Evolutionary conservation across 2,113 vertebrate species (phyloP), one percentile per base, ranked within the genome.

Genomic region (Numenius arquata): DNA sequence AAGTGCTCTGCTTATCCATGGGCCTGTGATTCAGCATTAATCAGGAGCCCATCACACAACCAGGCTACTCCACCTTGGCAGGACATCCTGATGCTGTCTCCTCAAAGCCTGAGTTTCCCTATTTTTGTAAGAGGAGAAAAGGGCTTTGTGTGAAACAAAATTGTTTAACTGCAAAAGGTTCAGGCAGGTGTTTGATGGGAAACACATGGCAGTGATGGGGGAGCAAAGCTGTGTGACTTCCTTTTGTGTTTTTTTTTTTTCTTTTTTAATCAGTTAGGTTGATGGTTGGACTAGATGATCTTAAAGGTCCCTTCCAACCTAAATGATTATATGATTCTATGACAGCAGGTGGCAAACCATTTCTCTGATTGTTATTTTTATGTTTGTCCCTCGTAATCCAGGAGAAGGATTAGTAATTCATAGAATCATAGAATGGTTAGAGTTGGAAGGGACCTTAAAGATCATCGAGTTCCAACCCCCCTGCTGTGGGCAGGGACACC

Each of bases 161-260:
- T 65, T 61, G 70, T 65, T 78, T 19, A 83, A 68, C 34, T 2
- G 3, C 13, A 2, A 8, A 15, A 41, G 66, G 55, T 53, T 88
- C 36, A 22, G 0, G 11, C 55, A 36, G 45, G 47, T 45, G 62
- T 38, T 48, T 70, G 74, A 85, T 53, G 68, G 63, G 58, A 63
- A 30, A 3, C 65, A 6, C 6, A 1, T 1, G 15, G 72, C 48
- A 66, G 50, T 48, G 40, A 0, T 3, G 2, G 47, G 34, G 45
- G 29, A 71, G n/a, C 2, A 41, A 71, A 40, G 59, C 32, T 47
- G 70, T 34, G 18, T 27, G 41, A 47, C 45, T 47, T 47, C 19
- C 45, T 45, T 47, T 47, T 47, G 45, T 15, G 43, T 43, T 43
- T 43, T 6, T 45, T 47, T 47, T 47, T 47, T 19, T 47, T 47